Base-by-base conservation (phyloP, 2,888 invertebrate genomes). In the Scaptomyza reducta region DNA sequence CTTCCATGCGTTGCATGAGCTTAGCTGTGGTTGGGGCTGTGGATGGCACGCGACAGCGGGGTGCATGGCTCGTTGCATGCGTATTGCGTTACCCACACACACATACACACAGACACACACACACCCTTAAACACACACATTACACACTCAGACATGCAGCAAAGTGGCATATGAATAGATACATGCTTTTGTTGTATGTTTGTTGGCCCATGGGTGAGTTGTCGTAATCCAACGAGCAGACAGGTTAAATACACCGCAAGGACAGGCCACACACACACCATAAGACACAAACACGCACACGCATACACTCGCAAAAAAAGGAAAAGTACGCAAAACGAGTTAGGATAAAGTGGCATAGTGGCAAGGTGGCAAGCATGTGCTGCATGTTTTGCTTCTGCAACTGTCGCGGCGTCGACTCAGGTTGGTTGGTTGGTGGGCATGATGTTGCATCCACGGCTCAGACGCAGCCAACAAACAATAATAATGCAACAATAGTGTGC, bases 221-320 rank as follows among this genome's bases (percentile, higher is more conserved):
- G 63, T 67, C 74, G 75, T 90, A 89, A 89, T 89, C 89, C 89
- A 81, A 77, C 89, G 72, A 78, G 87, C 89, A 89, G 89, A 89
- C 90, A 90, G 87, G 89, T 89, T 89, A 89, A 89, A 88, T 89
- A 88, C 87, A 82, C 90, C 90, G 79, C 90, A 89, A 89, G 87
- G 88, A 88, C 87, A 82, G 76, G 65, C 85, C 74, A 66, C 63
- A 80, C 62, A 56, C 63, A 70, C 65, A 54, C 46, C 22, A 22
- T 53, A 51, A 49, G 38, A 51, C 40, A 54, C 45, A 51, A 46
- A 54, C 40, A 29, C 38, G 51, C 51, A 50, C 31, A 46, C 42
- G 56, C 13, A 54, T 29, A 46, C 27, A 49, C 38, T 41, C 40
- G 18, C 25, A 46, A 25, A 18, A 50, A 46, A 70, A 74, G 77